phyloP scores from a whole-genome alignment of 2,888 invertebrate genomes.

The Heliconius charithonia region DNA sequence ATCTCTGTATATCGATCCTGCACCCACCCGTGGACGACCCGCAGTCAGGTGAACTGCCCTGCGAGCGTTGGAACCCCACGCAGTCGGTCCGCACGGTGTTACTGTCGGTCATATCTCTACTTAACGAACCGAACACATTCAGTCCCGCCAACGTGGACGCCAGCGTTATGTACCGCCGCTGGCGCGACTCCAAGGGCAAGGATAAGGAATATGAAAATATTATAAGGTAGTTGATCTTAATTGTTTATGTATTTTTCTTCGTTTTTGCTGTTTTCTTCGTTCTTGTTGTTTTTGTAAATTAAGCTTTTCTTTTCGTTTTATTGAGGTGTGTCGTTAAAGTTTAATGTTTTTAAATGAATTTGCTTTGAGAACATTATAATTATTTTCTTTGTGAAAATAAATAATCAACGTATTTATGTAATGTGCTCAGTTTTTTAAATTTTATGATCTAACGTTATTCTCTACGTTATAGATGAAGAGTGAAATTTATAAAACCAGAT shows the following conservation, averaged over 20 bases:
- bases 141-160: slow-evolving; percentile 99
- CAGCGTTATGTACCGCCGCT: slow-evolving; percentile 99
- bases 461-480: background rate
- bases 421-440: background rate
- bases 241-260: background rate
- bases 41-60: slow-evolving; percentile 98
- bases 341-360: background rate
- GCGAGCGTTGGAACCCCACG: slow-evolving; percentile 99
- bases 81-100: slow-evolving; percentile 99
- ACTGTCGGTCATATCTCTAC: slow-evolving; percentile 97
- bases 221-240: slow-evolving; percentile 87
- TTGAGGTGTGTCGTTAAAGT: background rate
- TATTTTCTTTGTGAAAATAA: too few species aligned
- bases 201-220: slow-evolving; percentile 99
- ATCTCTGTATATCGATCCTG: slow-evolving; percentile 99
- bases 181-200: slow-evolving; percentile 98
- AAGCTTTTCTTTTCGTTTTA: background rate
- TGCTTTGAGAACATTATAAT: background rate
- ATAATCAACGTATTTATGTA: background rate
- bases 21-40: slow-evolving; percentile 99
- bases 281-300: background rate
- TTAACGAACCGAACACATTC: slow-evolving; percentile 99
- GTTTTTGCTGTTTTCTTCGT: background rate
- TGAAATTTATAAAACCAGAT: background rate
- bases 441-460: background rate